A percentile compares a stretch with the other conserved stretches of the same genome.
Conservation (phyloP, 2,797 vertebrate species). For the Sphaeramia orbicularis region DNA sequence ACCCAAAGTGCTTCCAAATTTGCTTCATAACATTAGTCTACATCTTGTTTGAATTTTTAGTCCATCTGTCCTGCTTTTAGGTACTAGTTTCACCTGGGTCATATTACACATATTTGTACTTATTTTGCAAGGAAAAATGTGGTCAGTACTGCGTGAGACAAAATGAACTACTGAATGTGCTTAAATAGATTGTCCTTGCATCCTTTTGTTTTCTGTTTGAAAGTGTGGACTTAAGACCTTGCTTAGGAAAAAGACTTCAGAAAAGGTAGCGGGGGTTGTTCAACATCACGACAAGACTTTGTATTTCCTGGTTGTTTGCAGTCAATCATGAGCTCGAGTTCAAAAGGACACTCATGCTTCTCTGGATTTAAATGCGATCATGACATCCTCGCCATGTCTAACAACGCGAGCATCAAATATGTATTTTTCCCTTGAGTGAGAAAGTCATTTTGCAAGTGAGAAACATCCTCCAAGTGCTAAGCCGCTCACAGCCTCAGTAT, state of each 20-base stretch:
- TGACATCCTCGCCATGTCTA: slow-evolving; percentile 10
- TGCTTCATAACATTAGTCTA: too few relatives aligned
- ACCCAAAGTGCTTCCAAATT: too few relatives aligned
- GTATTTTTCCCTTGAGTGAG: slow-evolving; percentile 16
- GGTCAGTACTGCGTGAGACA: not conserved
- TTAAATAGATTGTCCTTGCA: slow-evolving; percentile 4
- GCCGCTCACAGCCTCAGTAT: slow-evolving; percentile 5
- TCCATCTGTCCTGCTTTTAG: too few relatives aligned
- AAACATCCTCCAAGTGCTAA: slow-evolving; percentile 14
- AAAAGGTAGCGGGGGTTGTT: slow-evolving; percentile 2
- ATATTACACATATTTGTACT: too few relatives aligned
- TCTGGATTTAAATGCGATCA: slow-evolving; percentile 12
- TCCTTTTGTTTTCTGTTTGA: slow-evolving; percentile 1
- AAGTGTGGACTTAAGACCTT: not conserved
- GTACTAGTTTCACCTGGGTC: too few relatives aligned
- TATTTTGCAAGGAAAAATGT: too few relatives aligned
- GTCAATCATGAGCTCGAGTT: slow-evolving; percentile 23
- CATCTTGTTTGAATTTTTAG: too few relatives aligned
- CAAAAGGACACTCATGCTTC: slow-evolving; percentile 6
- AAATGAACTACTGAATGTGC: not conserved
- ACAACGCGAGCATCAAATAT: slow-evolving; percentile 3
- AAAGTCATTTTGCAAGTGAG: slow-evolving; percentile 17
- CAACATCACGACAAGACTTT: slow-evolving; percentile 1
- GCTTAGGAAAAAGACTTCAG: slow-evolving; percentile 6
- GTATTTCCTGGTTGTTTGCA: slow-evolving; percentile 7